Evolutionary conservation across 1,140 invertebrate genomes (phyloP).

Genomic region (Conopomorpha cramerella): DNA sequence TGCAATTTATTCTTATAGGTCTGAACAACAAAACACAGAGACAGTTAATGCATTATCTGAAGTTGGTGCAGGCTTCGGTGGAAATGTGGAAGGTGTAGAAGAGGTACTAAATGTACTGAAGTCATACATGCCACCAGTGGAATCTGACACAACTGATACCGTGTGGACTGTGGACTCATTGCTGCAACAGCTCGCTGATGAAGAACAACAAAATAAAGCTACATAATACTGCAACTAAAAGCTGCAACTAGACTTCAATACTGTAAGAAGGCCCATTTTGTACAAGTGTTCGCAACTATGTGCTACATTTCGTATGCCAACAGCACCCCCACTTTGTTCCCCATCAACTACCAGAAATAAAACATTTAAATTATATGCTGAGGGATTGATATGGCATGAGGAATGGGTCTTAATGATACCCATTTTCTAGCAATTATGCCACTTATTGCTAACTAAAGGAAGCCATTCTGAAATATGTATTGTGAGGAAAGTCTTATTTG

Average conservation of each 20-base stretch:
- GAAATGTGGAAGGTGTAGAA: constrained; percentile 32
- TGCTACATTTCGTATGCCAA: too few relatives aligned
- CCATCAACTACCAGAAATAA: too few relatives aligned
- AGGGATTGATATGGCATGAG: too few relatives aligned
- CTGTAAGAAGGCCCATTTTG: neutral
- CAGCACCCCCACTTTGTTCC: too few relatives aligned
- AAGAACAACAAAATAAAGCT: constrained; percentile 7
- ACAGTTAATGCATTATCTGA: constrained; percentile 36
- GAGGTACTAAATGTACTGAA: constrained; percentile 29
- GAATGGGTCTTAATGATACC: too few relatives aligned
- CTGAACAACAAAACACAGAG: constrained; percentile 28
- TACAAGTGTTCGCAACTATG: neutral
- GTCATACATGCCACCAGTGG: constrained; percentile 27
- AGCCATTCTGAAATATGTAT: too few relatives aligned
- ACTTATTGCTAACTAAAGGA: too few relatives aligned
- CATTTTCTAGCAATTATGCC: too few relatives aligned
- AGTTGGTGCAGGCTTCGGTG: constrained; percentile 25
- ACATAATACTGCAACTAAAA: too few relatives aligned
- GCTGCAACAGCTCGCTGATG: constrained; percentile 27
- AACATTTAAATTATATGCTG: too few relatives aligned
- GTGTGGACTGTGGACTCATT: constrained; percentile 47
- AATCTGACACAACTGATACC: constrained; percentile 28
- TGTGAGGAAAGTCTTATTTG: too few relatives aligned
- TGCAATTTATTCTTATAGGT: too few relatives aligned
- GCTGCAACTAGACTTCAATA: neutral